Base-by-base conservation (phyloP, 1,140 invertebrate species). In the Zeugodacus cucurbitae region DNA sequence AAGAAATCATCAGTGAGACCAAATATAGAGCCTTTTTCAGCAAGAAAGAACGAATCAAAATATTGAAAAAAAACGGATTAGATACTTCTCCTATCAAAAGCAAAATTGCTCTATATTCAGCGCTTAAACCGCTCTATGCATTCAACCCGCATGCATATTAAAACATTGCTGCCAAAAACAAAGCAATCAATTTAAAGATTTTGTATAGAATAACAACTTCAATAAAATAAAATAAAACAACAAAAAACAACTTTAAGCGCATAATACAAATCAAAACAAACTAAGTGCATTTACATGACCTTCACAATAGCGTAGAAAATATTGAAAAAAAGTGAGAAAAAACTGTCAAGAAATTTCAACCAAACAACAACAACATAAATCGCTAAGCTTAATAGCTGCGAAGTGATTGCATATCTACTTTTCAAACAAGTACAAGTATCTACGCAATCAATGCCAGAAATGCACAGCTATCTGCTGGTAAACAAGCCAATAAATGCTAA, bases 401-500 rank as follows among this genome's bases (percentile, higher is more conserved):
- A 82, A 82, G 37, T n/a, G 7, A 54, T 20, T 82, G 22, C 26
- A 82, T 74, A 74, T 44, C 70, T 44, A 74, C 70, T 17, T 20
- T 8, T 44, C 32, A 14, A 22, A n/a, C 17, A 78, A 41, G n/a
- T 34, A 70, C 14, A 22, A 22, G 14, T 54, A 48, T 48, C 37
- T 48, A 44, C 41, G 41, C 41, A 44, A 48, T 29, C 74, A 48
- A 48, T 0, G 44, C 1, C 58, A n/a, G 10, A 3, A 74, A 37
- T 74, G n/a, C 74, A 29, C 29, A 48, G 37, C 74, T 44, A 26
- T 82, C 74, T 48, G 22, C 74, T 44, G 74, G 74, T 82, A 82
- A 82, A 82, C 74, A 82, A 82, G 41, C 74, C 74, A 82, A 82
- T 82, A 82, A 82, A 82, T 82, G 74, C 74, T 82, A 26, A 82